Conservation (phyloP, 2,113 vertebrate genomes). For the Canis aureus region DNA sequence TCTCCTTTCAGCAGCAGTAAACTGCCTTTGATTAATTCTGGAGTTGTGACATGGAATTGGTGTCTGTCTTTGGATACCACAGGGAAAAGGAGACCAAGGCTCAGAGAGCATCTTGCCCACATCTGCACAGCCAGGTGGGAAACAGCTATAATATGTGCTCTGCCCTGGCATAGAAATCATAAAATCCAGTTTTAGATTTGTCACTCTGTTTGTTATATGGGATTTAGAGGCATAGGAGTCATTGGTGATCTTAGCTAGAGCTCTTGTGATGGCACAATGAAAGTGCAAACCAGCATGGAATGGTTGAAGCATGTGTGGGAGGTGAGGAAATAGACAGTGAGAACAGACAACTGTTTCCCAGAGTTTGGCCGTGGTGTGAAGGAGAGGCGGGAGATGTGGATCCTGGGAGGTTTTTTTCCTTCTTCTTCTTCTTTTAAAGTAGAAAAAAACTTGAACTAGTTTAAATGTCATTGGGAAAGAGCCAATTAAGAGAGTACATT, state of each 20-base stretch:
- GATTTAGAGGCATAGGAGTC: neutral
- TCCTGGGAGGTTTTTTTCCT: neutral
- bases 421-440: neutral
- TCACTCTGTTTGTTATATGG: neutral
- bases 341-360: neutral
- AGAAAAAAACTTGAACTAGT: slow-evolving; percentile 16
- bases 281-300: neutral
- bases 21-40: neutral
- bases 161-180: neutral
- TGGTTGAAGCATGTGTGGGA: neutral
- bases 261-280: neutral
- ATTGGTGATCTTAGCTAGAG: neutral
- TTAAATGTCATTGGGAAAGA: slow-evolving; percentile 53
- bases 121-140: neutral
- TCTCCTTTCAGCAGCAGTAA: neutral
- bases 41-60: neutral
- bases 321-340: neutral
- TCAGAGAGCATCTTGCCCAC: neutral
- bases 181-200: neutral
- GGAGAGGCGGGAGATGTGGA: neutral
- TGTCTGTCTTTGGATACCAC: neutral
- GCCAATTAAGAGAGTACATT: slow-evolving; percentile 8
- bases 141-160: neutral
- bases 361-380: neutral
- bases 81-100: neutral